Percentiles rank a stretch among this genome's conserved stretches.
phyloP scores from a whole-genome alignment of 2,797 vertebrate genomes.

The Neomorphus geoffroyi region DNA sequence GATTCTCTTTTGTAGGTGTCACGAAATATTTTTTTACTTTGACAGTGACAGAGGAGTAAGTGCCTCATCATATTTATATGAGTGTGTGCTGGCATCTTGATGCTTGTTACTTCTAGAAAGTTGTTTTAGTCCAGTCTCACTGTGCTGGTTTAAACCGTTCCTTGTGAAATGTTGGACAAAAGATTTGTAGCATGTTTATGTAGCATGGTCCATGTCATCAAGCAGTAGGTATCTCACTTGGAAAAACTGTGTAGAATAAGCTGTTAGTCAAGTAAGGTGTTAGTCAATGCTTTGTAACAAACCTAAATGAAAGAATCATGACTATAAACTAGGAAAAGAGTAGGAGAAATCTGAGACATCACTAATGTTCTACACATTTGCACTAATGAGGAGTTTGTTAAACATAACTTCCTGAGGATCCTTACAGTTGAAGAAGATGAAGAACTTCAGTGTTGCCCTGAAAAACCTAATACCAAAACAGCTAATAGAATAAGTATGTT shows the following conservation, averaged over 20 bases:
- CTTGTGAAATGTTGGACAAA: neutral
- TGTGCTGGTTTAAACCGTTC: neutral
- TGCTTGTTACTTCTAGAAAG: slow-evolving; percentile 8
- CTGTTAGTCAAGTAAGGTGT: too few species aligned
- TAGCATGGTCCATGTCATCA: neutral
- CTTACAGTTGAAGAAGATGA: neutral
- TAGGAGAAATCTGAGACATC: neutral
- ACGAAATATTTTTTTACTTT: slow-evolving; percentile 45
- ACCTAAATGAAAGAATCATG: neutral
- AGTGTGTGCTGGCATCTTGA: slow-evolving; percentile 30
- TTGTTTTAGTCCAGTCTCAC: neutral
- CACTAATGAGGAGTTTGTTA: neutral
- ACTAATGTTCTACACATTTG: neutral
- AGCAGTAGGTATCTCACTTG: neutral
- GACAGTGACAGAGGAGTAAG: slow-evolving; percentile 32
- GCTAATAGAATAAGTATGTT: neutral
- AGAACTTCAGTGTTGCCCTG: neutral
- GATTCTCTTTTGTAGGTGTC: slow-evolving; percentile 47
- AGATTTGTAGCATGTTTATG: neutral
- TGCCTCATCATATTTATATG: slow-evolving; percentile 19
- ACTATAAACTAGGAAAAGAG: neutral
- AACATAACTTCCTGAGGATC: neutral
- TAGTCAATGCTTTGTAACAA: neutral
- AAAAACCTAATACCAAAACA: neutral
- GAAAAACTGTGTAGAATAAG: too few species aligned